Conservation (phyloP, 2,888 invertebrate genomes). For the Dione juno region DNA sequence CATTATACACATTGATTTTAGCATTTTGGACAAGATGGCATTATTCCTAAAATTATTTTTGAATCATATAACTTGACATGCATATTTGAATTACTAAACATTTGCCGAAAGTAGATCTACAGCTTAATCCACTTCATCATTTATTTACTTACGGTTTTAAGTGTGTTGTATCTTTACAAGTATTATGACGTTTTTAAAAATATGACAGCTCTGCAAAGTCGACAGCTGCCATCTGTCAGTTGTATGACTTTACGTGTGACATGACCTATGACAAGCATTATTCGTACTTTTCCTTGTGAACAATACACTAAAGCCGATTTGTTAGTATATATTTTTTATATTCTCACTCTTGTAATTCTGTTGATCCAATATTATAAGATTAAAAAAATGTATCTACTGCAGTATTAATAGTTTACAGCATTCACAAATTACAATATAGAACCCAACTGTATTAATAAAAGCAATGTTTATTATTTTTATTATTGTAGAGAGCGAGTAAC, state of each 20-base stretch:
- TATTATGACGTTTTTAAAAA: too few relatives aligned
- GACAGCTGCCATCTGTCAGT: background rate
- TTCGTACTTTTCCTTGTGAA: background rate
- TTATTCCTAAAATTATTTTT: background rate
- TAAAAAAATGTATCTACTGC: background rate
- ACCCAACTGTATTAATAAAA: background rate
- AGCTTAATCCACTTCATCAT: background rate
- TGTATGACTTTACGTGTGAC: slow-evolving; percentile 3
- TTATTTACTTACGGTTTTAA: background rate
- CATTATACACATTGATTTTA: background rate
- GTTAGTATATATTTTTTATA: background rate
- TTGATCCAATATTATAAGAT: background rate
- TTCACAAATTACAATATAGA: background rate
- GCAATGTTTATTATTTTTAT: background rate
- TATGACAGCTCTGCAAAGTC: background rate
- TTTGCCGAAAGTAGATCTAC: background rate
- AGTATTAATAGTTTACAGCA: background rate
- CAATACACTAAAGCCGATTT: background rate
- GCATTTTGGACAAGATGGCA: background rate
- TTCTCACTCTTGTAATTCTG: background rate
- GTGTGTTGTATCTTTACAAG: too few relatives aligned
- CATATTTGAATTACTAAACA: background rate
- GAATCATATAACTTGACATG: background rate
- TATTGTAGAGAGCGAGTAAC: background rate
- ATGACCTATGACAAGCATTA: slow-evolving; percentile 2